Conservation (phyloP, 2,797 vertebrate species). For the Lepus oiostolus region DNA sequence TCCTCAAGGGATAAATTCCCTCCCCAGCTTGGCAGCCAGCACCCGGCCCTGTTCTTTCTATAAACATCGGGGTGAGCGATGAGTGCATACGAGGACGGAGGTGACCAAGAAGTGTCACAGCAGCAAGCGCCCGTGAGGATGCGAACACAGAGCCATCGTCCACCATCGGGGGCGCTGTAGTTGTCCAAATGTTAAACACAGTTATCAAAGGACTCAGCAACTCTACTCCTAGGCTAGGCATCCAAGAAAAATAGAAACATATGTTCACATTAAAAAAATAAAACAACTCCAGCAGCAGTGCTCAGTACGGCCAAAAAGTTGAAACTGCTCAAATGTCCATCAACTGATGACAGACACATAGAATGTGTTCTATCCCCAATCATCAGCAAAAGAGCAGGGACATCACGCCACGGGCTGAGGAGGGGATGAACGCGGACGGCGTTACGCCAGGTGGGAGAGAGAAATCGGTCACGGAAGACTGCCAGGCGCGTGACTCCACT, state of each 20-base stretch:
- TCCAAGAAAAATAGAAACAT: constrained; percentile 4
- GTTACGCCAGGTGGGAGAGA: background rate
- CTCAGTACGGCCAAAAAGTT: background rate
- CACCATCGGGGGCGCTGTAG: fast-evolving
- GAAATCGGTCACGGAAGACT: background rate
- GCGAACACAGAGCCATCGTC: fast-evolving
- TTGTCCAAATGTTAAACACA: background rate
- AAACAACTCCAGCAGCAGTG: background rate
- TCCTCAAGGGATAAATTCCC: background rate
- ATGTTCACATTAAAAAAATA: background rate
- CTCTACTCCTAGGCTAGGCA: background rate
- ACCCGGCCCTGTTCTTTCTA: background rate
- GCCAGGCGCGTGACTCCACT: fast-evolving
- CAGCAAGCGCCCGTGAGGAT: background rate
- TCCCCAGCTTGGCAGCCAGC: background rate
- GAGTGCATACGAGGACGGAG: background rate
- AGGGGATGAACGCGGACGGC: background rate
- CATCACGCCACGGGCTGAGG: fast-evolving
- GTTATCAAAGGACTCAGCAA: background rate
- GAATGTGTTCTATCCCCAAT: background rate
- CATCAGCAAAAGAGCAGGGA: background rate
- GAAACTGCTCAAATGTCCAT: background rate
- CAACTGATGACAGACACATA: background rate
- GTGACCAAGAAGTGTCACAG: background rate
- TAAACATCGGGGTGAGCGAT: background rate